phyloP scores from a whole-genome alignment of 1,140 invertebrate genomes.

The Zaprionus ghesquierei region DNA sequence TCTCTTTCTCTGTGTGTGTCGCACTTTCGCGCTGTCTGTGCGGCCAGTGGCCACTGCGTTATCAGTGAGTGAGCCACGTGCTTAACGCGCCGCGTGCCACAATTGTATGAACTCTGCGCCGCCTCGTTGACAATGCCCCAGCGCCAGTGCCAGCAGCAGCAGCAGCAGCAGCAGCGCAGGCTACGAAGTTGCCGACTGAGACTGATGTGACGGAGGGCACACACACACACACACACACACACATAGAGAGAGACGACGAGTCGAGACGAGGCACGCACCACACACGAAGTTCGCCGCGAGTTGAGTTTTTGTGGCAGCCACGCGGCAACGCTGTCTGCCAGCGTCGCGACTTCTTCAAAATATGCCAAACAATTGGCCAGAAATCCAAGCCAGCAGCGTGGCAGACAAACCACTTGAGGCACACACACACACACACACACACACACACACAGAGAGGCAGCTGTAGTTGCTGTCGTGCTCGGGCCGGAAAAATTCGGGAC shows the following conservation, averaged over 20 bases:
- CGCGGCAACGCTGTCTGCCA: constrained; percentile 44
- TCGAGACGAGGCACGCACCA: constrained; percentile 32
- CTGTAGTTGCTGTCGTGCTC: constrained; percentile 48
- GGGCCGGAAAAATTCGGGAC: constrained; percentile 64
- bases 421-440: constrained; percentile 45
- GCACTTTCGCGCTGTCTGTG: background rate
- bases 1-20: background rate
- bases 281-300: constrained; percentile 15
- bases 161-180: constrained; percentile 28
- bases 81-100: constrained; percentile 78
- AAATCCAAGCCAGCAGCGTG: constrained; percentile 61
- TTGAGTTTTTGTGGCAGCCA: constrained; percentile 67
- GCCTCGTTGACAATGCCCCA: constrained; percentile 73
- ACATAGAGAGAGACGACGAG: constrained; percentile 7
- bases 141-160: constrained; percentile 50
- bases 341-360: constrained; percentile 53
- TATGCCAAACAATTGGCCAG: constrained; percentile 70
- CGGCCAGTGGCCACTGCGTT: constrained; percentile 26
- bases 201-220: too few species aligned
- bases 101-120: constrained; percentile 75
- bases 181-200: constrained; percentile 52
- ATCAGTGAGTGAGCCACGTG: constrained; percentile 74
- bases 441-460: constrained; percentile 12
- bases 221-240: constrained; percentile 35
- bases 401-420: constrained; percentile 67